Evolutionary conservation across 2,113 vertebrate species (phyloP), one percentile per base, ranked within the genome.

Genomic region (Elachura formosa): DNA sequence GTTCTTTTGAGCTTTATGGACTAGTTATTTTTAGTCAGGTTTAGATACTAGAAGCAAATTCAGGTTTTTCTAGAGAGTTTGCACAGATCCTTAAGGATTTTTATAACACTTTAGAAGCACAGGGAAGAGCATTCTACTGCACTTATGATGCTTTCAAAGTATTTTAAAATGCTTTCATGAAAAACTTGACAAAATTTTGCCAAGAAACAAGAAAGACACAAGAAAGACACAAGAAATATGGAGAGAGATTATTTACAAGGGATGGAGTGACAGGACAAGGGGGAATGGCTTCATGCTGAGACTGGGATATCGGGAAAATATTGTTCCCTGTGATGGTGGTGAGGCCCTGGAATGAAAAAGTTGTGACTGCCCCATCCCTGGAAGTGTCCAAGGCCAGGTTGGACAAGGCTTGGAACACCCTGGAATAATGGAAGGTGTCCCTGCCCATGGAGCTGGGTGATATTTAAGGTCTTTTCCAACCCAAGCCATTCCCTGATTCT

Each of bases 1-100:
- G 77, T 74, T 86, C 82, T 71, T 73, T 91, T 88, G 55, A 90
- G 66, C 55, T 93, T 94, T 82, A 96, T 78, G 92, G 88, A 92
- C 61, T 81, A 76, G 88, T 73, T 96, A 96, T 94, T 95, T 97
- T 96, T 96, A 95, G 90, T 51, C 28, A 40, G 64, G 48, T 88
- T 96, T 96, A 94, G 85, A 93, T 3, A 34, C 69, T 92, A 43
- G 54, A 90, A 93, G 67, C 41, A 90, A 83, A 66, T 51, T 73
- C 9, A 26, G 12, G 10, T 48, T 84, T 74, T 88, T 91, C 80
- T 25, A 46, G 23, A 48, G 56, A 62, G 36, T 69, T 91, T 91
- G 59, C 43, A 80, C 22, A 76, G 93, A 85, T 80, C 40, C 38
- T 83, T 58, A 67, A 93, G 74, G 71, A 55, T 93, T 97, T 95